phyloP scores from a whole-genome alignment of 2,888 invertebrate species.

The Melanotus villosus region DNA sequence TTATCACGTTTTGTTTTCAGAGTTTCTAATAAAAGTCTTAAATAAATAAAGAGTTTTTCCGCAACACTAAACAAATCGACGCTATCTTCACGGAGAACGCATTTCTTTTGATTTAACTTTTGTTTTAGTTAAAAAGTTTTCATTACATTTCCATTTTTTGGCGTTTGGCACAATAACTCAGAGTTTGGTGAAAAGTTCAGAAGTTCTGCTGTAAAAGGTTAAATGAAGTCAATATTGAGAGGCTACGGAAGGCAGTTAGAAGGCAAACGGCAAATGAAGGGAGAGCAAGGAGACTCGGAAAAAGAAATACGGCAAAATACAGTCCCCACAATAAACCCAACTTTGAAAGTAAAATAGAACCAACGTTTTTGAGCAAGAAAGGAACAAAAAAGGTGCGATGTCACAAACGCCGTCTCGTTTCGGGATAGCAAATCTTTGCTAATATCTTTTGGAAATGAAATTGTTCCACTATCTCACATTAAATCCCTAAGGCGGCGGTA shows the following conservation, averaged over 20 bases:
- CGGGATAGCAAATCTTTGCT: slow-evolving; percentile 6
- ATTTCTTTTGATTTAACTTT: slow-evolving; percentile 12
- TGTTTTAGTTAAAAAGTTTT: slow-evolving; percentile 1
- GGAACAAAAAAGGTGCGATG: neutral
- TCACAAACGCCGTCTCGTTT: slow-evolving; percentile 3
- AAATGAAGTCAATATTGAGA: slow-evolving; percentile 5
- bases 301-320: slow-evolving; percentile 35
- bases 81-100: slow-evolving; percentile 1
- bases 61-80: slow-evolving; percentile 12
- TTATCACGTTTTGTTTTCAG: neutral
- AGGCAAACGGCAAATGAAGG: slow-evolving; percentile 1
- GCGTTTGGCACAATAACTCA: neutral
- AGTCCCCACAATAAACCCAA: slow-evolving; percentile 19
- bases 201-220: neutral
- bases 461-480: neutral
- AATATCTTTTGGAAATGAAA: slow-evolving; percentile 10
- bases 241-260: neutral
- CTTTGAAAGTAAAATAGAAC: slow-evolving; percentile 25
- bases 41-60: slow-evolving; percentile 1
- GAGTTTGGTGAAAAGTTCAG: neutral
- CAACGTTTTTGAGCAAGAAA: slow-evolving; percentile 12
- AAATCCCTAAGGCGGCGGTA: neutral
- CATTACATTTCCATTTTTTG: slow-evolving; percentile 5
- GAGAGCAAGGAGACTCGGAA: slow-evolving; percentile 5
- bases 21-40: neutral